Evolutionary conservation across 2,888 invertebrate genomes (phyloP), one percentile per base, ranked within the genome.

Genomic region (Tricholauxania praeusta): DNA sequence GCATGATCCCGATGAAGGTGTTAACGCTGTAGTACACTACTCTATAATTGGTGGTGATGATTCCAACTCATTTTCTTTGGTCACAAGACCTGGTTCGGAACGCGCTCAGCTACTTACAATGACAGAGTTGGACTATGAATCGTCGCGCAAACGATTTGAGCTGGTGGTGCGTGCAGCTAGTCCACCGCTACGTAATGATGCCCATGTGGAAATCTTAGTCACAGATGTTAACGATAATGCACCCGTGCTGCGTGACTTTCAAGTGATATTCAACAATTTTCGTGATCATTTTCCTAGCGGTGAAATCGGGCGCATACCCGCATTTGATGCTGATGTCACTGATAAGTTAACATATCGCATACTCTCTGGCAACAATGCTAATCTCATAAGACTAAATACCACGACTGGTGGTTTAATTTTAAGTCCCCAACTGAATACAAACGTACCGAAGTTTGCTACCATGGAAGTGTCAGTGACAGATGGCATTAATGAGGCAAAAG

Each of bases 211-310:
- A 83, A 92, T 98, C 51, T 87, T 95, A 7, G 96, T 98, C 0
- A 95, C 95, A 0, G 98, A 98, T 85, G 94, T 96, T 0, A 97
- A 99, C 84, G 99, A 99, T 84, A 98, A 99, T 84, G 94, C 95
- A 0, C 99, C 99, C 0, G 89, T 93, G 78, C 88, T 99, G 80
- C 93, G 95, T 80, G 97, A 99, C 84, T 99, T 99, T 82, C 92
- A 93, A 82, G 93, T 99, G 0, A 93, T 99, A 67, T 96, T 98
- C 87, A 98, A 98, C 88, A 98, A 98, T 83, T 98, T 94, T 86
- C 93, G 93, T 79, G 95, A 97, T 81, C 94, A 95, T 82, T 98
- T 98, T 84, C 97, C 98, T 0, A 93, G 93, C n/a, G 94, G 94
- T 1, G 92, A 95, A 0, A 95, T 98, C 81, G 98, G 98, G 0